Base-by-base conservation (phyloP, 2,888 invertebrate species). In the Ceramica pisi region DNA sequence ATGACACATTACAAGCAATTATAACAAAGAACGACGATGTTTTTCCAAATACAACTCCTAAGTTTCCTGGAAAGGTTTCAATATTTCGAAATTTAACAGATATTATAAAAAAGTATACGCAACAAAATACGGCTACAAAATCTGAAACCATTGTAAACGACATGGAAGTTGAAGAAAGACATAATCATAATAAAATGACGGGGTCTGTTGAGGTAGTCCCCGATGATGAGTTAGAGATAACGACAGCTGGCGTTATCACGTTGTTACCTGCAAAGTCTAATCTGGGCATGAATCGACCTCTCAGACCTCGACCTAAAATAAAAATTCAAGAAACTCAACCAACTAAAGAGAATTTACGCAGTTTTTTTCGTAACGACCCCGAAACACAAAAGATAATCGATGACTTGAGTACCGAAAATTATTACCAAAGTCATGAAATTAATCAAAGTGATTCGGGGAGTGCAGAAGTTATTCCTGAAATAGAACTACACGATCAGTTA, bases 241-340 rank as follows among this genome's bases (percentile, higher is more conserved):
- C 95, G 50, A 94, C 95, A 23, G 84, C 93, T 21, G 90, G 87
- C 75, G 91, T 96, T 19, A 94, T 96, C 23, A 98, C 98, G 0
- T 91, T 98, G 55, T 94, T 98, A 70, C 98, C 98, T 1, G 98
- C 97, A 0, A 97, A 98, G 88, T 98, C 98, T 1, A 98, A 98
- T 91, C 97, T 98, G 0, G 98, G 98, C 0, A 96, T 98, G 8
- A 97, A 97, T 71, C 95, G 97, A 78, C 98, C 98, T 0, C 93
- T 98, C 57, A 94, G 97, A 83, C 97, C 97, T 1, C 94, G 97
- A 53, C 97, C 97, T 0, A 96, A 95, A 86, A 88, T 92, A 56
- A 93, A 92, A 88, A 90, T 91, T 59, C 72, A 78, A 31, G 93
- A 95, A 84, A 67, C 88, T 31, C 91, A 91, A 86, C 89, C 91